A percentile compares a stretch with the other conserved stretches of the same genome.
These are phyloP conservation scores for Drosophila nigromelanica DNA, from an alignment of 1,140 invertebrate species.

Conservation along the genomic window DNA sequence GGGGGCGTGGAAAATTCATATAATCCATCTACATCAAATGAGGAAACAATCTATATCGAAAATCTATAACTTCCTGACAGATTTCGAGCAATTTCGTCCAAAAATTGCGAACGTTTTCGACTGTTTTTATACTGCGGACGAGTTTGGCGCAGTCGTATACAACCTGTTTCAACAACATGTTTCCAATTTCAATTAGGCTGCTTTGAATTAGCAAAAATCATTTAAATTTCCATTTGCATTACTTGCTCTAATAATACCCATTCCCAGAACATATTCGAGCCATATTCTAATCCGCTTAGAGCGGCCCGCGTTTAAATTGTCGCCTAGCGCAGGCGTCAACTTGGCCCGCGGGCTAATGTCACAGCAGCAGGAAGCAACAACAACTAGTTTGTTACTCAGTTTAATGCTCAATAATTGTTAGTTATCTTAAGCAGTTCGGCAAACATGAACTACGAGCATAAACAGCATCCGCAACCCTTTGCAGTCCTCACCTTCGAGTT, in stretches of 20 bases:
- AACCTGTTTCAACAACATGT: background rate
- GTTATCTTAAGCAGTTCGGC: conserved; percentile 66
- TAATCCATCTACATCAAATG: too few relatives aligned
- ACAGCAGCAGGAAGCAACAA: conserved; percentile 14
- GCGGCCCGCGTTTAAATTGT: conserved; percentile 53
- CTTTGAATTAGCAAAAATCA: background rate
- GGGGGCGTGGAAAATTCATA: too few relatives aligned
- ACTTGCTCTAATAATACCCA: conserved; percentile 12
- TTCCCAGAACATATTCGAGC: background rate
- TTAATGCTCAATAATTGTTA: conserved; percentile 47
- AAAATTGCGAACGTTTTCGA: too few relatives aligned
- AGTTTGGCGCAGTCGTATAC: too few relatives aligned
- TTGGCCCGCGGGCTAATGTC: conserved; percentile 40
- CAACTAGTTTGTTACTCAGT: conserved; percentile 3
- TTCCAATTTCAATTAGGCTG: conserved; percentile 59
- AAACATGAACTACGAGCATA: conserved; percentile 50
- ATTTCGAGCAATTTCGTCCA: too few relatives aligned
- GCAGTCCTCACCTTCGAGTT: background rate
- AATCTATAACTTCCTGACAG: too few relatives aligned
- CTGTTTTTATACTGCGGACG: too few relatives aligned
- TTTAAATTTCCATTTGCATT: conserved; percentile 1
- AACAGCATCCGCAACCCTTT: conserved; percentile 8
- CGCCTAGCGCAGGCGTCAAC: conserved; percentile 63
- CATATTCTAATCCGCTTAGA: conserved; percentile 64
- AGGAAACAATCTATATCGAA: too few relatives aligned